phyloP scores from a whole-genome alignment of 2,797 vertebrate species.

The Mormyrus hasselquistii region DNA sequence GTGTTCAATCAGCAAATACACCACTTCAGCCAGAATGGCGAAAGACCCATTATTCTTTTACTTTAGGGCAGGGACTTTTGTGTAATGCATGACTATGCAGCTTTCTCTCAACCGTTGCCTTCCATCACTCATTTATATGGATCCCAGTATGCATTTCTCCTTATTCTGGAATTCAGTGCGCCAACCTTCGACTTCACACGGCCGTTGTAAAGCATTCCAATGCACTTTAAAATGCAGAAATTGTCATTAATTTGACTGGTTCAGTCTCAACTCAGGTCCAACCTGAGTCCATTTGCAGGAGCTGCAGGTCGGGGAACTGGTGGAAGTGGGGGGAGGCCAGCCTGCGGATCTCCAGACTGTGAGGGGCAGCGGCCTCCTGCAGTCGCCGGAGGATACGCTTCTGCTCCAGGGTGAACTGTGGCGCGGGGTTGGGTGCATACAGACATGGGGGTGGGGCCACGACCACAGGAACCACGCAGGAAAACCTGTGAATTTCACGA shows the following conservation, averaged over 20 bases:
- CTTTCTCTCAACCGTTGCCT: neutral
- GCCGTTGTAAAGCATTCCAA: neutral
- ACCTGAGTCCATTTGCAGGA: conserved; percentile 96
- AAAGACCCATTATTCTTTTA: neutral
- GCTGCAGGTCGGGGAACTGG: conserved; percentile 75
- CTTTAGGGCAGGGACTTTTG: neutral
- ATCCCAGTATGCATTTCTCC: neutral
- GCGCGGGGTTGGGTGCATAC: conserved; percentile 72
- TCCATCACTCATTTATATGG: neutral
- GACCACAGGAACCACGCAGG: conserved; percentile 74
- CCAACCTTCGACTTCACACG: neutral
- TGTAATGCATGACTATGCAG: neutral
- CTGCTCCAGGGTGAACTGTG: conserved; percentile 67
- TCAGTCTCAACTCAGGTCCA: neutral
- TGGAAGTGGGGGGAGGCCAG: conserved; percentile 58
- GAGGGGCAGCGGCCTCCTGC: conserved; percentile 58
- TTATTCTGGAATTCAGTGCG: neutral
- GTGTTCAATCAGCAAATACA: neutral
- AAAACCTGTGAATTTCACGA: conserved; percentile 58
- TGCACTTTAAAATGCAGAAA: neutral
- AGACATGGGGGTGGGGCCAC: conserved; percentile 74
- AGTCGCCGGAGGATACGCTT: conserved; percentile 62
- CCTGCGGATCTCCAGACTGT: conserved; percentile 60
- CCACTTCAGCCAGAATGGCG: neutral
- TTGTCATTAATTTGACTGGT: neutral